Evolutionary conservation across 92 coral and sea anemone species (phyloP), one percentile per base, ranked within the genome.

Genomic region (Actinernus sp.): DNA sequence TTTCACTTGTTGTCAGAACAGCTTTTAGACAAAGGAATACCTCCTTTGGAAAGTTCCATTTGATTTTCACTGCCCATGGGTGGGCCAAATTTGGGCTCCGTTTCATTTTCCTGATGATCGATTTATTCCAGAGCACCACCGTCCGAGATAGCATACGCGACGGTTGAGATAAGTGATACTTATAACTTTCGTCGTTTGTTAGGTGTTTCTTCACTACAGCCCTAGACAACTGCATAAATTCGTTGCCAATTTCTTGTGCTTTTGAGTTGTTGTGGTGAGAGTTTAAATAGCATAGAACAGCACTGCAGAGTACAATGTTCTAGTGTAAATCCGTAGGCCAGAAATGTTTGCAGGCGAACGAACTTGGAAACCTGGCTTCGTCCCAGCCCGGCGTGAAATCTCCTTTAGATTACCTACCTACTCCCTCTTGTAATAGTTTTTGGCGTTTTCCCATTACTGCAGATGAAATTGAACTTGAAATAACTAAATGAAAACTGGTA

Each of bases 131-230:
- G 28, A 33, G 56, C 7, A 27, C 39, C 6, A 83, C 28, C 16
- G 67, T 36, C 49, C 73, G 40, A n/a, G 83, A 74, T 27, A 82
- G n/a, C 83, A 83, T 75, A 23, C 79, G 39, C 29, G 78, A 49
- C 10, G 89, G 84, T 45, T 83, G 74, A 36, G 84, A 49, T 36
- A 83, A 63, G 36, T 83, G 83, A 50, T 58, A 83, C 36, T 83
- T 83, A 40, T 9, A 83, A 21, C 73, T 73, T 33, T 75, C 74
- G 12, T 36, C 31, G 30, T 40, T 38, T 17, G 75, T 45, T 20
- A 73, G 58, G 36, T 75, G 68, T 37, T 83, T 83, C 63, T 79
- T 79, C 4, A 79, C 34, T 2, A 76, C 73, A 0, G 78, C 78
- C 10, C 71, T 50, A 20, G 85, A 49, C 26, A 68, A 31, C 55